Conservation (phyloP, 2,113 vertebrate genomes). For the Pseudorhombus dupliciocellatus region DNA sequence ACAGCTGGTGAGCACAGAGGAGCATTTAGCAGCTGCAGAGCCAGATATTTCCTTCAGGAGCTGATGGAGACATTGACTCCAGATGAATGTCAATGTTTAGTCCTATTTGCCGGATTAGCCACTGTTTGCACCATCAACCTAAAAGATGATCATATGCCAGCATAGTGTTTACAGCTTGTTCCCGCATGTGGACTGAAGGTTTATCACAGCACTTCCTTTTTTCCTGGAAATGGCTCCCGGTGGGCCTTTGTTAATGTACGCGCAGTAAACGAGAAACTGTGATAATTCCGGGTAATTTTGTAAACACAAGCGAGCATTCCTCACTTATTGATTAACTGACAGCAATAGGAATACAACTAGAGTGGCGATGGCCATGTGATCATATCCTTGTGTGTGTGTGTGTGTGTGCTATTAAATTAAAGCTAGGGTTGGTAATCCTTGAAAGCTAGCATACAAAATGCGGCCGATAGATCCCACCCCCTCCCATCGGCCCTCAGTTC, state of each 20-base stretch:
- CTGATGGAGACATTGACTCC: not conserved
- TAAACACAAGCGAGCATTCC: not conserved
- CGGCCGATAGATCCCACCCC: no score
- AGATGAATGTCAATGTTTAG: not conserved
- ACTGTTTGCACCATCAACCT: constrained; percentile 3
- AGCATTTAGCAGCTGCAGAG: constrained; percentile 1
- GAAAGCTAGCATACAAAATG: no score
- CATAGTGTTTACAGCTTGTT: not conserved
- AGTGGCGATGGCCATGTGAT: not conserved
- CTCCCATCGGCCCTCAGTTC: no score
- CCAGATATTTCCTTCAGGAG: constrained; percentile 5
- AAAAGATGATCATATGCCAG: not conserved
- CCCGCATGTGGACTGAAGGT: not conserved
- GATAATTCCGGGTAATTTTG: not conserved
- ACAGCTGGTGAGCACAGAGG: not conserved
- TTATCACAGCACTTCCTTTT: not conserved
- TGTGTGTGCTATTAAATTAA: no score
- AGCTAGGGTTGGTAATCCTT: no score
- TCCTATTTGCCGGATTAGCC: not conserved
- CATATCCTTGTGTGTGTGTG: not conserved
- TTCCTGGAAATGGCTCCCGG: not conserved
- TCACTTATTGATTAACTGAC: not conserved
- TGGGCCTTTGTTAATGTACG: not conserved
- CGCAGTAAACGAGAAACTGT: not conserved
- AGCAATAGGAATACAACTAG: no score